Conservation (phyloP, 2,113 vertebrate species). For the Suricata suricatta region DNA sequence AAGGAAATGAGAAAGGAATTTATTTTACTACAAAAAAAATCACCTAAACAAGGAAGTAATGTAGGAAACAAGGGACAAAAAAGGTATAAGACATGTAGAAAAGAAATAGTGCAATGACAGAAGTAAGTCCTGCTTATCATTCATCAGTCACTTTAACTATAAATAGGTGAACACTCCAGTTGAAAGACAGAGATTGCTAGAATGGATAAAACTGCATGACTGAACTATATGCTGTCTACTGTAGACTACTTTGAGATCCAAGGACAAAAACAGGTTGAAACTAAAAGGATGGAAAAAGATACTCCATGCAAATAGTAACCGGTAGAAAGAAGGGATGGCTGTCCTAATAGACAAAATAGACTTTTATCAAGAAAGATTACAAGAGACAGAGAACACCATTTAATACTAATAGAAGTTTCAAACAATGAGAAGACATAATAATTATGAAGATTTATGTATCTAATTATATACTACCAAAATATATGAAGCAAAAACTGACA, state of each 20-base stretch:
- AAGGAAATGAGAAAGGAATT: not conserved
- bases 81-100: not conserved
- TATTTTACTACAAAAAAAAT: not conserved
- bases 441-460: not conserved
- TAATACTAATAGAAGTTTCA: not conserved
- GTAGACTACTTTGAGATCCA: not conserved
- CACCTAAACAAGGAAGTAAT: not conserved
- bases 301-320: not conserved
- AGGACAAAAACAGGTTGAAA: not conserved
- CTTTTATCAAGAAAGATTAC: not conserved
- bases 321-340: not conserved
- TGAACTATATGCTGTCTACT: not conserved
- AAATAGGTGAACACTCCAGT: not conserved
- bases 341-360: not conserved
- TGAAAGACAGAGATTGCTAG: not conserved
- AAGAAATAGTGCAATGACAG: not conserved
- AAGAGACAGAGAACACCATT: not conserved
- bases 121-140: not conserved
- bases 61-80: not conserved
- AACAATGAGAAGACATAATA: not conserved
- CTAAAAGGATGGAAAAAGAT: not conserved
- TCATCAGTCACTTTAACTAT: not conserved
- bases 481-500: not conserved
- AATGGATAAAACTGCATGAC: not conserved
- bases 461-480: not conserved